Percentiles rank a stretch among this genome's conserved stretches.
Conservation (phyloP, 2,888 invertebrate species). For the Buathra laborator region DNA sequence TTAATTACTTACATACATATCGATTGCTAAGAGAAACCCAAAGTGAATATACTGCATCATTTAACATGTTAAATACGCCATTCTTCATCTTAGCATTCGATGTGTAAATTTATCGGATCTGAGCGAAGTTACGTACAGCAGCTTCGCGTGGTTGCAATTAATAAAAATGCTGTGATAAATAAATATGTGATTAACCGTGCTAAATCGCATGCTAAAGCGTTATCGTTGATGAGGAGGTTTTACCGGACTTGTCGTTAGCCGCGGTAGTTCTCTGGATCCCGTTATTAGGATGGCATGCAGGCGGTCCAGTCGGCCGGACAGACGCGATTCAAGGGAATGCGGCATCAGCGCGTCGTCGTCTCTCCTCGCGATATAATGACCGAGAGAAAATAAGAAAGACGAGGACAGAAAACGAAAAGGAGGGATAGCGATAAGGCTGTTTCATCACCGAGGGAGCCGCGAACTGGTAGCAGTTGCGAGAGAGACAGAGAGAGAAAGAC, state of each 20-base stretch:
- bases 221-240: conserved; percentile 29
- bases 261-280: conserved; percentile 70
- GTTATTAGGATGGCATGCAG: conserved; percentile 78
- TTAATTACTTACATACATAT: too few relatives aligned
- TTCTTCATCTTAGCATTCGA: too few relatives aligned
- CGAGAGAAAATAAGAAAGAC: conserved; percentile 15
- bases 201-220: conserved; percentile 30
- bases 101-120: too few relatives aligned
- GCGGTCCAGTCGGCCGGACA: conserved; percentile 69
- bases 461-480: conserved; percentile 2
- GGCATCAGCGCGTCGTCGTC: conserved; percentile 46
- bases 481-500: too few relatives aligned
- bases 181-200: neutral
- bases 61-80: too few relatives aligned
- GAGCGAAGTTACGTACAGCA: too few relatives aligned
- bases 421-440: conserved; percentile 6
- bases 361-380: conserved; percentile 49
- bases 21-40: too few relatives aligned
- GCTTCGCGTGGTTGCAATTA: too few relatives aligned
- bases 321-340: conserved; percentile 28
- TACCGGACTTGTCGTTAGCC: conserved; percentile 72
- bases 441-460: neutral
- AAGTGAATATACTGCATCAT: too few relatives aligned
- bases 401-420: conserved; percentile 4
- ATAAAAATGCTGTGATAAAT: too few relatives aligned